These are phyloP conservation scores for Cylloceria caligata DNA, from an alignment of 2,888 invertebrate genomes.

Conservation along the genomic window DNA sequence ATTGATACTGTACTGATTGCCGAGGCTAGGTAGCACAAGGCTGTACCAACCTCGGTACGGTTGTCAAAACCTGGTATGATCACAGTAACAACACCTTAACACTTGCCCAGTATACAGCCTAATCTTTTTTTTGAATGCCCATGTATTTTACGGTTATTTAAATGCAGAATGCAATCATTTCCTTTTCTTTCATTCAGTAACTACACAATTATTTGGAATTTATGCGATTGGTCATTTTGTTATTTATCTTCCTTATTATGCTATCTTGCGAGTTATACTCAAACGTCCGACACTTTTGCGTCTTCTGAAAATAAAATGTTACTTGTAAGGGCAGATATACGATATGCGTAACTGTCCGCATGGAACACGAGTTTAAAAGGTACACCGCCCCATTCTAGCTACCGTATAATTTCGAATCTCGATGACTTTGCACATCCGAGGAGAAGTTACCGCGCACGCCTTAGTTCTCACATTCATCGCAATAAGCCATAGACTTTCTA, in stretches of 20 bases:
- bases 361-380: neutral
- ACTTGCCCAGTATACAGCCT: no score
- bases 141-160: neutral
- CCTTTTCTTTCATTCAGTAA: neutral
- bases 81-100: no score
- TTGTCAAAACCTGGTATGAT: no score
- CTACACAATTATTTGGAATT: neutral
- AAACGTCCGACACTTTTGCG: slow-evolving; percentile 8
- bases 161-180: neutral
- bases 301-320: slow-evolving; percentile 22
- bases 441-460: slow-evolving; percentile 37
- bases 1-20: no score
- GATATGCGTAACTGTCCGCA: neutral
- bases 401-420: slow-evolving; percentile 50
- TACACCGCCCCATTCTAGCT: neutral
- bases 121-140: no score
- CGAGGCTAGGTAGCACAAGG: no score
- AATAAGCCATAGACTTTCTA: neutral
- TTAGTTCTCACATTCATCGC: slow-evolving; percentile 25
- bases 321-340: slow-evolving; percentile 13
- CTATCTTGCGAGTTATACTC: slow-evolving; percentile 35
- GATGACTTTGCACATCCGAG: slow-evolving; percentile 54
- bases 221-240: neutral
- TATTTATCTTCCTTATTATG: neutral
- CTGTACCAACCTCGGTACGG: no score